Conservation (phyloP, 2,888 invertebrate species). For the Raillietiella orientalis region DNA sequence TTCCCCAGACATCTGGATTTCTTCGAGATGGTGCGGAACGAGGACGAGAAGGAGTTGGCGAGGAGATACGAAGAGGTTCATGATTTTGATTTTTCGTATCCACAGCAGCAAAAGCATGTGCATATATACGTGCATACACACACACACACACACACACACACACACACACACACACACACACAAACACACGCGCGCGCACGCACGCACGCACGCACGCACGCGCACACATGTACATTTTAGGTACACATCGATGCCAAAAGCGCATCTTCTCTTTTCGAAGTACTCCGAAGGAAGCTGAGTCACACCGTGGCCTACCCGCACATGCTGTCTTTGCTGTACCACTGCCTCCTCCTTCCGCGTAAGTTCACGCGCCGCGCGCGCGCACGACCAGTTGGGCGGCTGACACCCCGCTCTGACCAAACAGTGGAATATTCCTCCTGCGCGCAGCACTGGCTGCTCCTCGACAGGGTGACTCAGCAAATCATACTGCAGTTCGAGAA, state of each 20-base stretch:
- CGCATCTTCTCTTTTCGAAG: conserved; percentile 67
- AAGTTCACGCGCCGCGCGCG: conserved; percentile 12
- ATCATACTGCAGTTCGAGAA: conserved; percentile 45
- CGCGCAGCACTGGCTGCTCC: conserved; percentile 69
- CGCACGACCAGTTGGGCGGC: too few species aligned
- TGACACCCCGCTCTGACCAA: too few species aligned
- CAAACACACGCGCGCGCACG: too few species aligned
- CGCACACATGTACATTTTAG: too few species aligned
- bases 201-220: too few species aligned
- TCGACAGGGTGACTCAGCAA: conserved; percentile 81
- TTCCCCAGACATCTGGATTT: conserved; percentile 59
- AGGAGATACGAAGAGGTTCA: conserved; percentile 57
- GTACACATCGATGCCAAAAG: conserved; percentile 82
- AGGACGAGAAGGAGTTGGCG: conserved; percentile 79
- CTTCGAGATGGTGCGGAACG: conserved; percentile 89
- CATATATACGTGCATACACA: too few species aligned
- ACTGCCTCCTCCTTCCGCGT: conserved; percentile 44
- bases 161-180: too few species aligned
- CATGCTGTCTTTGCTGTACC: conserved; percentile 57
- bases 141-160: too few species aligned
- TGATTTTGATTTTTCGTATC: too few species aligned
- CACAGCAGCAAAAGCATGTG: too few species aligned
- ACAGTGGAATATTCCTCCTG: conserved; percentile 56
- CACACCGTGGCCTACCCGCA: conserved; percentile 81
- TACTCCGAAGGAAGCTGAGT: conserved; percentile 51